phyloP scores from a whole-genome alignment of 2,888 invertebrate species.

The Dermolepida albohirtum region DNA sequence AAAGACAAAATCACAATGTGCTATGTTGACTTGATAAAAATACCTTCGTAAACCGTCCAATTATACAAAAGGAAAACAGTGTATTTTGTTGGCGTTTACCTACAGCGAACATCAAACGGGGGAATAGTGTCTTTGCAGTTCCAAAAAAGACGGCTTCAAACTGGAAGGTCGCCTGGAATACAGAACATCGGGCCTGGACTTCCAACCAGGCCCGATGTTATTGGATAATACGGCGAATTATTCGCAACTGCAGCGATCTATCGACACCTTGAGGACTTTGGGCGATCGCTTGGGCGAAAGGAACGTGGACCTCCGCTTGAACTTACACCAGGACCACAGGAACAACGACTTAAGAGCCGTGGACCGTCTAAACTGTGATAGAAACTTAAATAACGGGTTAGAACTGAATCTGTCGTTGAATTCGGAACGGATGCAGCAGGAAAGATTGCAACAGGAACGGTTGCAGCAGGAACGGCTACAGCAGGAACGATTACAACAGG shows the following conservation, averaged over 20 bases:
- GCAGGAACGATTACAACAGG: conserved; percentile 47
- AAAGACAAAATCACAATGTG: no score
- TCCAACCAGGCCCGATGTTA: conserved; percentile 62
- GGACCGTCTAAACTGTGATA: conserved; percentile 41
- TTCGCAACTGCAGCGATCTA: conserved; percentile 63
- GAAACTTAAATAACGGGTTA: conserved; percentile 43
- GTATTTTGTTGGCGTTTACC: not conserved
- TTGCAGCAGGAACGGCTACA: conserved; percentile 56
- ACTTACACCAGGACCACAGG: conserved; percentile 59
- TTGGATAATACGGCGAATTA: conserved; percentile 62
- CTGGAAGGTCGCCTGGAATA: conserved; percentile 65
- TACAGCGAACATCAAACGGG: no score
- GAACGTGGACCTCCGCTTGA: conserved; percentile 62
- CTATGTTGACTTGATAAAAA: conserved; percentile 1
- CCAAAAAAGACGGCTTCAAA: conserved; percentile 42
- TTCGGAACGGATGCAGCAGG: conserved; percentile 48
- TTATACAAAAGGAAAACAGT: not conserved
- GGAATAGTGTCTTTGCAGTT: no score
- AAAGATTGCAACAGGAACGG: conserved; percentile 56
- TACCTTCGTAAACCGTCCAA: conserved; percentile 8
- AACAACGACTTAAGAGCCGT: conserved; percentile 51
- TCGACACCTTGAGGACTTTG: conserved; percentile 63
- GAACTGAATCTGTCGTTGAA: conserved; percentile 62
- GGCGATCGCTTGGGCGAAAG: conserved; percentile 64
- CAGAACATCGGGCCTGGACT: conserved; percentile 63